phyloP scores from a whole-genome alignment of 2,113 vertebrate species.

The Megaleporinus macrocephalus region DNA sequence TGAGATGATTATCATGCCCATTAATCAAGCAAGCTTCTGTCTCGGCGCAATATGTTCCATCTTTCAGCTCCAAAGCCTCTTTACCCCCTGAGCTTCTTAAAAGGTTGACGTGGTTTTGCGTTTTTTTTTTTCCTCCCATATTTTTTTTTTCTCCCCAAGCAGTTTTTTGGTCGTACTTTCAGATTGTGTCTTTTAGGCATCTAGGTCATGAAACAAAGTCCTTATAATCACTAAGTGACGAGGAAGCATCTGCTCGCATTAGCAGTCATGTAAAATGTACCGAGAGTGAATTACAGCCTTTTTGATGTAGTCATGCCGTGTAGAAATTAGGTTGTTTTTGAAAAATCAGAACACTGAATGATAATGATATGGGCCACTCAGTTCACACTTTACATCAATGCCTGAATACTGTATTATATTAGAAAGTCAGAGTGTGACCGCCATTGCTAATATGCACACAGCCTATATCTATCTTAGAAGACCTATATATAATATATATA shows the following conservation, averaged over 20 bases:
- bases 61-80: slow-evolving; percentile 93
- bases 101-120: slow-evolving; percentile 81
- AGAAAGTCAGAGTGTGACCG: too few relatives aligned
- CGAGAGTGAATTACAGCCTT: not conserved
- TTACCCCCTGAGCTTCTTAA: slow-evolving; percentile 94
- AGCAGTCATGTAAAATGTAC: not conserved
- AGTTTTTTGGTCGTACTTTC: slow-evolving; percentile 60
- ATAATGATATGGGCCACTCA: too few relatives aligned
- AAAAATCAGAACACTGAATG: too few relatives aligned
- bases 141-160: slow-evolving; percentile 53
- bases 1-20: slow-evolving; percentile 95
- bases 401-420: too few relatives aligned
- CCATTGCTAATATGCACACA: too few relatives aligned
- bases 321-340: too few relatives aligned
- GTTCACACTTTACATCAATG: too few relatives aligned
- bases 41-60: slow-evolving; percentile 90
- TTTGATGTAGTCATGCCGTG: not conserved
- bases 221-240: slow-evolving; percentile 60
- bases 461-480: too few relatives aligned
- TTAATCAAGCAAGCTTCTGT: slow-evolving; percentile 98
- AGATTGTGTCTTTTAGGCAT: slow-evolving; percentile 72
- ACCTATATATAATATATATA: too few relatives aligned
- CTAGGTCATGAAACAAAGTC: slow-evolving; percentile 73
- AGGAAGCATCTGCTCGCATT: slow-evolving; percentile 68
- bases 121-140: slow-evolving; percentile 61